Conservation (phyloP, 2,113 vertebrate genomes). For the Tursiops truncatus region DNA sequence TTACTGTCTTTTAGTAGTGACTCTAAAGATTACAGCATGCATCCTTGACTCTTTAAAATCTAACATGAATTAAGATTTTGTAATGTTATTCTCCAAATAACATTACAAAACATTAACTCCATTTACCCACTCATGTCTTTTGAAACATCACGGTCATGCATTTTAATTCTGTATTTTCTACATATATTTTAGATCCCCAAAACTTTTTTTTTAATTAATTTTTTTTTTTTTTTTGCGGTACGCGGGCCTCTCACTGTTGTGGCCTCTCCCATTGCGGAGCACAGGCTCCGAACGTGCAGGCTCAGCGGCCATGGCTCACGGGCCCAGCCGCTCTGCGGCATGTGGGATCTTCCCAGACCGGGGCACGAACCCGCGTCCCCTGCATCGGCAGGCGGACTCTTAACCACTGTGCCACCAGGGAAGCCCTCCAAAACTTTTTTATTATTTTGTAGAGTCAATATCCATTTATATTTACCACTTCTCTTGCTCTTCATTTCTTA, state of each 20-base stretch:
- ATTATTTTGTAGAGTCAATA: neutral
- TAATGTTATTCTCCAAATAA: neutral
- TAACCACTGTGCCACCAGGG: too few species aligned
- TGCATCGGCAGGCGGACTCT: too few species aligned
- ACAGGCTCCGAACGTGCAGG: too few species aligned
- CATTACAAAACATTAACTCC: neutral
- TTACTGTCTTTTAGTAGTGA: neutral
- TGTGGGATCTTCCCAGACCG: too few species aligned
- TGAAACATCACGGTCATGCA: neutral
- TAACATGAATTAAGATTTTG: neutral
- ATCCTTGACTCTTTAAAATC: neutral
- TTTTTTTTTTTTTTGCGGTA: too few species aligned
- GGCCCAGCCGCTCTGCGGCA: too few species aligned
- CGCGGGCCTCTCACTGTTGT: too few species aligned
- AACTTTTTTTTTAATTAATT: too few species aligned
- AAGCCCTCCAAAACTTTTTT: neutral
- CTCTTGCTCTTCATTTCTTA: neutral
- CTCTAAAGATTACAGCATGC: neutral
- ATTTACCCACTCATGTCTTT: neutral
- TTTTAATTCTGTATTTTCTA: neutral
- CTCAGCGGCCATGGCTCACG: too few species aligned
- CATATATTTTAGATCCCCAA: neutral
- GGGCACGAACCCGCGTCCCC: too few species aligned
- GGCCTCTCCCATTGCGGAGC: too few species aligned
- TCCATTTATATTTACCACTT: neutral